Percentiles rank a stretch among this genome's conserved stretches.
Conservation (phyloP, 2,797 vertebrate species). For the Avahi laniger region DNA sequence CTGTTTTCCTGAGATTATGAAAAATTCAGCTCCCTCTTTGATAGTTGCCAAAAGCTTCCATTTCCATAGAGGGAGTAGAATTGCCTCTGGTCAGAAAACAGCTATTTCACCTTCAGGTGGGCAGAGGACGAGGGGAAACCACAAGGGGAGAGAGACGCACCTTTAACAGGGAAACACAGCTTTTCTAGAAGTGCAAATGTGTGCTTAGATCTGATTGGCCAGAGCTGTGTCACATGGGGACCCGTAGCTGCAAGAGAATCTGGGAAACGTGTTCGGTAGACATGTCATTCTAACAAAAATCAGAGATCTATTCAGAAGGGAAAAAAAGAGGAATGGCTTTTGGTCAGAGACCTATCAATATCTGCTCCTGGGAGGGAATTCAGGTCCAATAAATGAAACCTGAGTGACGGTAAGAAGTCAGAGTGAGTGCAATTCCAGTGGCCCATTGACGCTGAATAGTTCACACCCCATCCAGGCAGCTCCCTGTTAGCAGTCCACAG, state of each 20-base stretch:
- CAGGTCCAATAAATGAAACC: not conserved
- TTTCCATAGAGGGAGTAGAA: not conserved
- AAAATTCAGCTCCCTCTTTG: not conserved
- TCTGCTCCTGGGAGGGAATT: not conserved
- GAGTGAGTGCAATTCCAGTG: not conserved
- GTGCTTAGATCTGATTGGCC: not conserved
- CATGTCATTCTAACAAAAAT: not conserved
- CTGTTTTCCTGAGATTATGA: not conserved
- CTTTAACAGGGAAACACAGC: rapidly evolving
- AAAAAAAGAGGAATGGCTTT: not conserved
- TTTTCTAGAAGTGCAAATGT: not conserved
- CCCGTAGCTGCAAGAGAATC: not conserved
- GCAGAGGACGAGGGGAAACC: not conserved
- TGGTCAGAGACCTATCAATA: not conserved
- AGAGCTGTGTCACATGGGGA: not conserved
- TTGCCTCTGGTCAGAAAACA: not conserved
- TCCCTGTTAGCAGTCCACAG: not conserved
- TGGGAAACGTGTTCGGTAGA: not conserved
- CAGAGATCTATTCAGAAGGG: not conserved
- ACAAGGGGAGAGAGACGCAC: not conserved
- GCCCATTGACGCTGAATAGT: rapidly evolving
- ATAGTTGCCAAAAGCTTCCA: not conserved
- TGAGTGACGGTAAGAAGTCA: not conserved
- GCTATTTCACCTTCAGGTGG: rapidly evolving
- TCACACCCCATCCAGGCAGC: not conserved